A percentile compares a stretch with the other conserved stretches of the same genome.
Conservation (phyloP, 2,113 vertebrate genomes). For the Chamaea fasciata region DNA sequence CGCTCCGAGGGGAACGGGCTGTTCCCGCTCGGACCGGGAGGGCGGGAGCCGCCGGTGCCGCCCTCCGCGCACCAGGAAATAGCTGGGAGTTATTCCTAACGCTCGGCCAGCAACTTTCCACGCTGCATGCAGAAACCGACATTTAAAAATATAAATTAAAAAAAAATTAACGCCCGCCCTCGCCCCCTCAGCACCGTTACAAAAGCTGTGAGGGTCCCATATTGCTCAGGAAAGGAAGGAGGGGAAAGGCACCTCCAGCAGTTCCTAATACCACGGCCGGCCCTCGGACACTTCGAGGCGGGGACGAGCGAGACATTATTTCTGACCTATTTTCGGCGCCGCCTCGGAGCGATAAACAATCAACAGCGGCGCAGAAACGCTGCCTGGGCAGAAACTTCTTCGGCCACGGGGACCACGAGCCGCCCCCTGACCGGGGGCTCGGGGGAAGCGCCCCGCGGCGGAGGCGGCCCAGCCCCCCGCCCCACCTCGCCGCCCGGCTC, state of each 20-base stretch:
- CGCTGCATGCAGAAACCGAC: neutral
- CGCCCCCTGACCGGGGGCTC: no score
- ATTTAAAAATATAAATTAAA: neutral
- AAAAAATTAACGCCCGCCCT: no score
- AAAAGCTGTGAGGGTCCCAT: neutral
- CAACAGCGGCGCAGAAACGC: neutral
- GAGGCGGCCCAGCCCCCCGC: neutral
- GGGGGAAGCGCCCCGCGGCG: neutral
- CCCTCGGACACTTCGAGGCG: neutral
- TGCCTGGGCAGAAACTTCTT: neutral
- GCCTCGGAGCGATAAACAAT: neutral
- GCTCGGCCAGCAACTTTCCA: constrained; percentile 1
- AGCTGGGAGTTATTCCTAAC: neutral
- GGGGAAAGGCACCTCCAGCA: neutral
- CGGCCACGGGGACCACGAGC: neutral
- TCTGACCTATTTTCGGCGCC: constrained; percentile 24
- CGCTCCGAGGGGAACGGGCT: neutral
- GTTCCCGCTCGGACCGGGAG: neutral
- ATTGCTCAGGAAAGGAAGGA: neutral
- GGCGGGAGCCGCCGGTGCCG: neutral
- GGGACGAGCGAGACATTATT: neutral
- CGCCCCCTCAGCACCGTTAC: neutral
- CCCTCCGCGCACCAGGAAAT: constrained; percentile 6
- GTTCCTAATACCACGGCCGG: neutral
- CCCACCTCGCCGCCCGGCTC: neutral